A percentile compares a stretch with the other conserved stretches of the same genome.
Conservation (phyloP, 2,797 vertebrate genomes). For the Tenualosa thibaudeaui region DNA sequence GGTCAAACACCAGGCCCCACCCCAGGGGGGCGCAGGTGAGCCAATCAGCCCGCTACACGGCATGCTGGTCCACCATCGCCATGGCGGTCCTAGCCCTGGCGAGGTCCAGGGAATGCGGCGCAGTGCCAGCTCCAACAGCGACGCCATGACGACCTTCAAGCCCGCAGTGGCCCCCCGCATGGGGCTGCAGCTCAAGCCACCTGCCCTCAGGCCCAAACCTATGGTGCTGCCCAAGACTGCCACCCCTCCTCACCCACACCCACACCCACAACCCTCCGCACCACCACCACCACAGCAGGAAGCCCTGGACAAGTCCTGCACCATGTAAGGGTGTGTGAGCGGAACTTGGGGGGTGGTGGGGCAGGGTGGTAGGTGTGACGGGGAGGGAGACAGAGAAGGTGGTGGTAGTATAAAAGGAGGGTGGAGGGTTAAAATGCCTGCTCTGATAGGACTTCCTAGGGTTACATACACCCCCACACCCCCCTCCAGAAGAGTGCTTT, state of each 20-base stretch:
- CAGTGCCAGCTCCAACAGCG: constrained; percentile 89
- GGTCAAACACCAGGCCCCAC: constrained; percentile 77
- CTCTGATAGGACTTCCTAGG: neutral
- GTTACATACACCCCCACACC: neutral
- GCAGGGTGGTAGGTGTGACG: neutral
- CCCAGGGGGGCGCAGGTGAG: constrained; percentile 77
- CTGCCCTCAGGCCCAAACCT: constrained; percentile 93
- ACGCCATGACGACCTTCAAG: constrained; percentile 97
- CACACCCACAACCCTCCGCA: constrained; percentile 57
- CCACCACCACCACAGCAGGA: constrained; percentile 82
- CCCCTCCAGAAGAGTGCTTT: neutral
- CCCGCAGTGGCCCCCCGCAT: constrained; percentile 90
- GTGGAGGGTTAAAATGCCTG: neutral
- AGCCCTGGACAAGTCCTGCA: constrained; percentile 94
- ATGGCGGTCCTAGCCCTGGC: constrained; percentile 65
- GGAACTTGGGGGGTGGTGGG: neutral
- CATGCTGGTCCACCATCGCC: constrained; percentile 50
- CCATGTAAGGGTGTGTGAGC: constrained; percentile 79
- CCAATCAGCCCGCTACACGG: constrained; percentile 76
- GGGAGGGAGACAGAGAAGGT: constrained; percentile 1
- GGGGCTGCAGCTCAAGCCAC: constrained; percentile 97
- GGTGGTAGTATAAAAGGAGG: too few relatives aligned
- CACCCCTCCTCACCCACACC: constrained; percentile 67
- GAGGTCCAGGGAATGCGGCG: constrained; percentile 84
- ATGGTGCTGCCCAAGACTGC: constrained; percentile 89